Conservation (phyloP, 2,888 invertebrate species). For the Cephus sareptanus region DNA sequence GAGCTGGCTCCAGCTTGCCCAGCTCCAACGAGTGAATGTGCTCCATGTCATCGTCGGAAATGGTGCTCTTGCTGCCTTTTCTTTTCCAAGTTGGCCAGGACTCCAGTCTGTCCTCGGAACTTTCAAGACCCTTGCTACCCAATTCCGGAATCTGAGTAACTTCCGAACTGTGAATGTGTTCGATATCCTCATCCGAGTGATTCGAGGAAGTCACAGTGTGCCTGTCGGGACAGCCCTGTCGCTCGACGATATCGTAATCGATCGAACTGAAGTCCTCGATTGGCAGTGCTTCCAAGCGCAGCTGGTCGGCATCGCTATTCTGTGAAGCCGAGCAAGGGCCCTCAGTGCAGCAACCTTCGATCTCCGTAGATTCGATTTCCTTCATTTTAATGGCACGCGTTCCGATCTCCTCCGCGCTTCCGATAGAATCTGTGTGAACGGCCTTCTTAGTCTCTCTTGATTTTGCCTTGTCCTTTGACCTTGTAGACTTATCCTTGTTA, state of each 20-base stretch:
- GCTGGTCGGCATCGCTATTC: constrained; percentile 16
- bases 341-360: neutral
- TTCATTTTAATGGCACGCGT: neutral
- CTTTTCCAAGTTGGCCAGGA: constrained; percentile 24
- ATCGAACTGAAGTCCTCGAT: constrained; percentile 45
- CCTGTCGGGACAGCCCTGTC: constrained; percentile 24
- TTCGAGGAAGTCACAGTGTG: constrained; percentile 29
- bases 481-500: neutral
- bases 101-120: constrained; percentile 25
- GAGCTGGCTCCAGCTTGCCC: neutral
- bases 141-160: constrained; percentile 29
- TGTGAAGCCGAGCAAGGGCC: neutral
- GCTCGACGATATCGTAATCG: constrained; percentile 54
- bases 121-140: constrained; percentile 17
- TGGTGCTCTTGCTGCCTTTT: constrained; percentile 34
- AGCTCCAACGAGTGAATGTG: constrained; percentile 48
- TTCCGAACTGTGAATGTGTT: constrained; percentile 49
- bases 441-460: neutral
- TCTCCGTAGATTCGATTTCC: neutral
- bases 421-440: neutral
- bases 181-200: constrained; percentile 58
- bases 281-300: constrained; percentile 24
- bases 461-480: neutral
- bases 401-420: neutral
- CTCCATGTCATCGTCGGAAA: constrained; percentile 55